Evolutionary conservation across 2,797 vertebrate genomes (phyloP).

Genomic region (Eulemur coronatus): DNA sequence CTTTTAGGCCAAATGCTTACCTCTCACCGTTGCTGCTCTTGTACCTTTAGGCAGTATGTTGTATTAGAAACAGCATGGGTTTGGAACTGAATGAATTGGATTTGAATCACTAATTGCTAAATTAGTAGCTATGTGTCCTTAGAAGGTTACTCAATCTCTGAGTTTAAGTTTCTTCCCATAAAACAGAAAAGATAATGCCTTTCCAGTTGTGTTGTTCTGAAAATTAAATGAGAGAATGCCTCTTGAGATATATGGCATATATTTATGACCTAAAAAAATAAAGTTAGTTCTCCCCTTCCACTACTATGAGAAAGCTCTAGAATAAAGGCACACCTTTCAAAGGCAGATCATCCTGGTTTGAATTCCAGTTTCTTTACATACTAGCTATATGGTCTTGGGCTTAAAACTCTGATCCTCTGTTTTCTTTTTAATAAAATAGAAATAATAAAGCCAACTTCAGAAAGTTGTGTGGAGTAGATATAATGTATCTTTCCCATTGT

Average conservation of each 20-base stretch:
- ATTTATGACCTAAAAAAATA: background rate
- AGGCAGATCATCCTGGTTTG: background rate
- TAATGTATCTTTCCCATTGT: background rate
- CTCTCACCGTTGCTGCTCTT: background rate
- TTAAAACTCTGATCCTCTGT: background rate
- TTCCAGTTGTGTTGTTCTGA: background rate
- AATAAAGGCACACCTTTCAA: background rate
- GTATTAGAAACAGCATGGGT: background rate
- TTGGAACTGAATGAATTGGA: background rate
- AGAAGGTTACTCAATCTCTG: background rate
- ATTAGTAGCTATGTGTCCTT: background rate
- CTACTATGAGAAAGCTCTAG: background rate
- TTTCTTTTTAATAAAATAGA: slow-evolving; percentile 46
- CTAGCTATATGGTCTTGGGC: background rate
- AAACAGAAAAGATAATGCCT: background rate
- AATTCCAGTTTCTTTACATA: background rate
- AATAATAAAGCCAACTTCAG: slow-evolving; percentile 7
- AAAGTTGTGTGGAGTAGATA: background rate
- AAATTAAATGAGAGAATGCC: slow-evolving; percentile 7
- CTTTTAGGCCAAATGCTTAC: background rate
- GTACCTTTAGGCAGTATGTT: background rate
- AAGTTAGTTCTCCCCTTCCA: background rate
- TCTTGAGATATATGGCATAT: background rate
- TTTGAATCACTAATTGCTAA: background rate
- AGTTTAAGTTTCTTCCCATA: background rate